Evolutionary conservation across 1,140 invertebrate species (phyloP), one percentile per base, ranked within the genome.

Genomic region (Danaus plexippus): DNA sequence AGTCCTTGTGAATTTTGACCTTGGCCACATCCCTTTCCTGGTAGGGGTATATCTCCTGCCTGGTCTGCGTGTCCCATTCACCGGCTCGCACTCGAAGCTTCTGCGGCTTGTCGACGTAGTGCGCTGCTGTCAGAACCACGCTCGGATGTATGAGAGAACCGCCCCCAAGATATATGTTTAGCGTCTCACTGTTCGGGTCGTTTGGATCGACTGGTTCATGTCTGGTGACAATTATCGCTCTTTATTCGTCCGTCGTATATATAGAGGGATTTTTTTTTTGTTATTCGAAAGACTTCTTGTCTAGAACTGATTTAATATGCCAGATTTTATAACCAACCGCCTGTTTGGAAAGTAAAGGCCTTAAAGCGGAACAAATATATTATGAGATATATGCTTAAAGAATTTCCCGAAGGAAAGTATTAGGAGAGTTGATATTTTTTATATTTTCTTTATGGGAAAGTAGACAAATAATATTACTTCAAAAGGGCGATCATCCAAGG

Each of bases 401-500:
- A 7, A 32, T 32, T 3, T 32, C 4, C 2, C 5, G 22, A 32
- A 32, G 22, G 7, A 32, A 32, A 32, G 22, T 32, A 32, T 32
- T 32, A 32, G 5, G 0, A 32, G 22, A 15, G 15, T 1, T 15
- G 1, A 15, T 15, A 15, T 15, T 15, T 15, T 15, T 32, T 32
- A 32, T 32, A 15, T 32, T 32, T 32, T 32, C 22, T 32, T 32
- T 32, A 4, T 32, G 22, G 7, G 22, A 32, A 32, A 4, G 7
- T 32, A 54, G 15, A 15, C 15, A 15, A 3, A 15, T 15, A 15
- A 15, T 15, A 15, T 71, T 88, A 89, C 70, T 83, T 89, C 6
- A 95, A 77, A 46, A 96, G 88, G 0, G 93, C 94, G 0, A 93
- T 91, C 93, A 94, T 95, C 94, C 94, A 95, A 0, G 94, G 93